A percentile compares a stretch with the other conserved stretches of the same genome.
phyloP scores from a whole-genome alignment of 2,797 vertebrate species.

The Microtus obscurus region DNA sequence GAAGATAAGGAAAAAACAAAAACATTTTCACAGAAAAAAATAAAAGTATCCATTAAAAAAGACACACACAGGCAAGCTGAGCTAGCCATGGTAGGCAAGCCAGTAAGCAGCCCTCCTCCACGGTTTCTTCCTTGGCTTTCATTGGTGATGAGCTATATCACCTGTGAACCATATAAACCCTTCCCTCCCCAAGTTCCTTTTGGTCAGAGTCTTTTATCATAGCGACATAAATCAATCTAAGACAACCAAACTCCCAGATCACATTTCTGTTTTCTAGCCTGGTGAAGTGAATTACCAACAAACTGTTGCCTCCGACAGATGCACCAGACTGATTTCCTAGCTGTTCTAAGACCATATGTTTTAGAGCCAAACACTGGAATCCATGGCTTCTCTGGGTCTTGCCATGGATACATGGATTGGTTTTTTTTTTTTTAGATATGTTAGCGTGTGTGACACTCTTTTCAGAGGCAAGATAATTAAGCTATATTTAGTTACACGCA shows the following conservation, averaged over 20 bases:
- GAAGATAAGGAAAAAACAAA: neutral
- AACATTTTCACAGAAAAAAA: neutral
- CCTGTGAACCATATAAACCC: neutral
- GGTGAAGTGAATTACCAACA: neutral
- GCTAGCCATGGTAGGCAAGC: neutral
- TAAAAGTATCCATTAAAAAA: neutral
- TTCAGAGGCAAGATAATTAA: conserved; percentile 48
- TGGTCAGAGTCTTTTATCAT: neutral
- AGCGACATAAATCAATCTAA: neutral
- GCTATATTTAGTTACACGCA: neutral
- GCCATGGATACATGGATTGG: too few relatives aligned
- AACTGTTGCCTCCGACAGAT: neutral
- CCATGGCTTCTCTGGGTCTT: neutral
- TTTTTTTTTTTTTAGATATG: neutral
- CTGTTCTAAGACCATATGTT: neutral
- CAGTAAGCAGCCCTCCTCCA: neutral
- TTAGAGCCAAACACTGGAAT: neutral
- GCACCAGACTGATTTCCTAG: neutral
- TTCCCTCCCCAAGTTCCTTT: neutral
- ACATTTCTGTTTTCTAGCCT: neutral
- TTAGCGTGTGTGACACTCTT: conserved; percentile 37
- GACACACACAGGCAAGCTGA: neutral
- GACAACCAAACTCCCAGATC: neutral
- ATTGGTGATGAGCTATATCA: neutral
- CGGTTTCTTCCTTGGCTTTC: neutral